Conservation (phyloP, 92 coral and sea anemone species). For the Parazoanthus darwini region DNA sequence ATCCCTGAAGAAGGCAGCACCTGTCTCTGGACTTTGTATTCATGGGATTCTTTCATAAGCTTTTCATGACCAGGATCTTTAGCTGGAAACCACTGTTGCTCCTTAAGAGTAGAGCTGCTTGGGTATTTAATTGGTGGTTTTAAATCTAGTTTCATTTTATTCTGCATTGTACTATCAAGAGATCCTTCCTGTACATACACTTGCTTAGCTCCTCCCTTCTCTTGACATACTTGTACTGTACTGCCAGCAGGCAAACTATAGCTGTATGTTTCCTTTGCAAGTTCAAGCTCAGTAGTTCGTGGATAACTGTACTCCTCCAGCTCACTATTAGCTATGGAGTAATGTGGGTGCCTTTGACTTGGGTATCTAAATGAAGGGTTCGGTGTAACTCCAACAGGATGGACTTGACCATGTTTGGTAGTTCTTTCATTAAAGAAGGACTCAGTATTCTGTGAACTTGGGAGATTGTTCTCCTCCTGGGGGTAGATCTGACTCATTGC, state of each 20-base stretch:
- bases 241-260: neutral
- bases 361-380: neutral
- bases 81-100: constrained; percentile 25
- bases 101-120: neutral
- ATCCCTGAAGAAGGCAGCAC: neutral
- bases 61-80: neutral
- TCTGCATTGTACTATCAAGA: neutral
- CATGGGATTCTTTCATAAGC: constrained; percentile 4
- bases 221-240: neutral
- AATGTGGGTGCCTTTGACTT: neutral
- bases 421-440: neutral
- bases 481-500: neutral
- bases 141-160: neutral
- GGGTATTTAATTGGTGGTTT: neutral
- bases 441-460: neutral
- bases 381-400: neutral
- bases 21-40: constrained; percentile 1
- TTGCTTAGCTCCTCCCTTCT: constrained; percentile 18
- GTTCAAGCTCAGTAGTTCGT: neutral
- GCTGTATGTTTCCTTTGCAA: neutral
- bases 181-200: neutral
- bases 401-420: neutral
- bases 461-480: neutral
- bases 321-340: neutral
- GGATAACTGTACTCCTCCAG: neutral